Percentiles rank a stretch among this genome's conserved stretches.
phyloP scores from a whole-genome alignment of 2,888 invertebrate genomes.

The Hedychridium roseum region DNA sequence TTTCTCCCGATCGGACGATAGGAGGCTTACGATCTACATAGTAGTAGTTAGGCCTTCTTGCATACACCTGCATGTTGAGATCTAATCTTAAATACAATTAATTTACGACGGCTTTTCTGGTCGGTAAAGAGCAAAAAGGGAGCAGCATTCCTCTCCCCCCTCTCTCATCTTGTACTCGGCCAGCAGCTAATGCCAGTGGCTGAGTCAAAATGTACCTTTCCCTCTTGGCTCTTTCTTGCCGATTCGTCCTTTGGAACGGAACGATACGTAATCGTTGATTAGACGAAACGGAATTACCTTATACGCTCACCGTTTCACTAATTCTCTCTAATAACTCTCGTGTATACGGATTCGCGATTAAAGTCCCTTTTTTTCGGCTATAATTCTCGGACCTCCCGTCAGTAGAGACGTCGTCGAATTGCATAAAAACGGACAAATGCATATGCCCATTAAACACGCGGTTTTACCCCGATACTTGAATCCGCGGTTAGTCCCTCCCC shows the following conservation, averaged over 20 bases:
- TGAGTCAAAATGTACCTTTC: constrained; percentile 10
- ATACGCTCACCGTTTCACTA: constrained; percentile 26
- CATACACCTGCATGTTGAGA: constrained; percentile 51
- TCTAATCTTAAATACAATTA: constrained; percentile 50
- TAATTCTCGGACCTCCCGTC: too few species aligned
- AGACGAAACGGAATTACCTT: constrained; percentile 39
- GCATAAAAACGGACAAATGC: too few species aligned
- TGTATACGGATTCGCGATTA: constrained; percentile 32
- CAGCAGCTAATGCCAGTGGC: constrained; percentile 14
- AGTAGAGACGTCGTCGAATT: too few species aligned
- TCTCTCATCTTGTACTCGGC: constrained; percentile 16
- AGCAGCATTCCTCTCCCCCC: too few species aligned
- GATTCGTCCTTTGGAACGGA: constrained; percentile 19
- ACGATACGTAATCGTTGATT: constrained; percentile 33
- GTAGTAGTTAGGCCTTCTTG: constrained; percentile 56
- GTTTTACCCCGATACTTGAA: too few species aligned
- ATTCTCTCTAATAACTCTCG: constrained; percentile 36
- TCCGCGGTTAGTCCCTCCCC: too few species aligned
- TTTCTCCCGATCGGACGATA: constrained; percentile 34
- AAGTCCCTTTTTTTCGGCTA: constrained; percentile 21
- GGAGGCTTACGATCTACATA: constrained; percentile 39
- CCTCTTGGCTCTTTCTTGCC: constrained; percentile 29
- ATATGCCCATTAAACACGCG: too few species aligned
- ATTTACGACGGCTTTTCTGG: constrained; percentile 37
- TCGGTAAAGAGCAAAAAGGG: constrained; percentile 41